phyloP scores from a whole-genome alignment of 2,113 vertebrate species.

The Dicerorhinus sumatrensis region DNA sequence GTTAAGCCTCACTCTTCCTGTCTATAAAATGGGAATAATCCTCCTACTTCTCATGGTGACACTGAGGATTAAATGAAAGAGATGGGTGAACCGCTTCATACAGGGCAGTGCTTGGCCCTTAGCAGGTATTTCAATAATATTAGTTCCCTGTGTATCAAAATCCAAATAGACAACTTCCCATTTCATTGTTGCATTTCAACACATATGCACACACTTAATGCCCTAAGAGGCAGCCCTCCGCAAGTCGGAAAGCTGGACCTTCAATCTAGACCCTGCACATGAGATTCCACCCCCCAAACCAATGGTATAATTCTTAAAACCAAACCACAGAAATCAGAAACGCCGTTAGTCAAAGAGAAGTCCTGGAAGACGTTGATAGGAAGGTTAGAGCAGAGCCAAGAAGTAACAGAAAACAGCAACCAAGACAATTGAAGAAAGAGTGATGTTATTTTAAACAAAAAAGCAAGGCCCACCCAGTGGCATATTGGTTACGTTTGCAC shows the following conservation, averaged over 20 bases:
- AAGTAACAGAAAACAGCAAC: not conserved
- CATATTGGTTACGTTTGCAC: no score
- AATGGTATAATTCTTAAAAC: not conserved
- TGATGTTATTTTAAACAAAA: not conserved
- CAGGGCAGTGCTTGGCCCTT: not conserved
- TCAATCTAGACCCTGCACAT: accelerated
- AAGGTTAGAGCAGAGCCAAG: not conserved
- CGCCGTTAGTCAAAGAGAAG: not conserved
- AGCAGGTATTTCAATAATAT: not conserved
- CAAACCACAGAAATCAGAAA: not conserved
- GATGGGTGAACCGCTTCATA: not conserved
- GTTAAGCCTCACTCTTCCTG: not conserved
- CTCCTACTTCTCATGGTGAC: not conserved
- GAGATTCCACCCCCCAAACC: not conserved
- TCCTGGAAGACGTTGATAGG: not conserved
- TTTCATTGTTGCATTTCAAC: not conserved
- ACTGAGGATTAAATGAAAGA: not conserved
- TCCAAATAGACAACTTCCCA: not conserved
- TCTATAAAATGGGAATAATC: not conserved
- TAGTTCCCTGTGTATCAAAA: not conserved
- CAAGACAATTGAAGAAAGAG: not conserved
- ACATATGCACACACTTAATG: not conserved
- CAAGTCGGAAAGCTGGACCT: not conserved
- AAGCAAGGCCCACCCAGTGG: no score
- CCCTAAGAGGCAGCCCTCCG: not conserved